Percentiles rank a stretch among this genome's conserved stretches.
Evolutionary conservation across 2,888 invertebrate species (phyloP).

Genomic region (Malthinus seriepunctatus): DNA sequence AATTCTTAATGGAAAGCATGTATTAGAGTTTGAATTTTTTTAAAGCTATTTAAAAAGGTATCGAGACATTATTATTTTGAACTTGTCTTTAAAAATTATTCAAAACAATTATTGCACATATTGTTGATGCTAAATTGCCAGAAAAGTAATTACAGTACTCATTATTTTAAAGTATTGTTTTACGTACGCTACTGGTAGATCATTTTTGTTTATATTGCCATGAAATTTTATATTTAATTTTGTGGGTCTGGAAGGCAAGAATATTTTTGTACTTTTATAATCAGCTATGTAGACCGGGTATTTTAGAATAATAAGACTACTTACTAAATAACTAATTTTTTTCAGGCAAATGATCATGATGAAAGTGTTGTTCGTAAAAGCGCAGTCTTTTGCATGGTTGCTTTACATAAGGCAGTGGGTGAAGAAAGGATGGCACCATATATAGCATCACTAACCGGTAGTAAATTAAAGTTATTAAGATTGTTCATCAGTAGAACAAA

Average conservation of each 20-base stretch:
- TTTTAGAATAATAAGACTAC: neutral
- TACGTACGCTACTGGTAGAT: constrained; percentile 1
- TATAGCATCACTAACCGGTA: constrained; percentile 79
- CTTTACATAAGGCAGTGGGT: constrained; percentile 86
- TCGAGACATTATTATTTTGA: no score
- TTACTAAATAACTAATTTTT: neutral
- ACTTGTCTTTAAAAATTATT: no score
- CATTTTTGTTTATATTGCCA: constrained; percentile 12
- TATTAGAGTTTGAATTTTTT: no score
- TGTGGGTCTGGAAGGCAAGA: constrained; percentile 5
- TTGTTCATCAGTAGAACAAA: constrained; percentile 73
- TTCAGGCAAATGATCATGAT: constrained; percentile 83
- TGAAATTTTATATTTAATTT: constrained; percentile 4
- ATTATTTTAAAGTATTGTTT: neutral
- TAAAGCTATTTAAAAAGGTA: no score
- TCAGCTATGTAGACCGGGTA: neutral
- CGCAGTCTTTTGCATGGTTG: constrained; percentile 96
- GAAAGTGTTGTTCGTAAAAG: constrained; percentile 95
- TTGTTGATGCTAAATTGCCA: neutral
- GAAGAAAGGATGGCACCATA: constrained; percentile 84
- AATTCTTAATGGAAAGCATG: no score
- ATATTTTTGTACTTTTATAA: constrained; percentile 4
- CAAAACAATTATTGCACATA: neutral
- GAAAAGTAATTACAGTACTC: neutral
- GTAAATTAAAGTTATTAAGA: constrained; percentile 86